These are phyloP conservation scores for Drosophila hydei DNA, from an alignment of 1,140 invertebrate genomes.

Conservation along the genomic window DNA sequence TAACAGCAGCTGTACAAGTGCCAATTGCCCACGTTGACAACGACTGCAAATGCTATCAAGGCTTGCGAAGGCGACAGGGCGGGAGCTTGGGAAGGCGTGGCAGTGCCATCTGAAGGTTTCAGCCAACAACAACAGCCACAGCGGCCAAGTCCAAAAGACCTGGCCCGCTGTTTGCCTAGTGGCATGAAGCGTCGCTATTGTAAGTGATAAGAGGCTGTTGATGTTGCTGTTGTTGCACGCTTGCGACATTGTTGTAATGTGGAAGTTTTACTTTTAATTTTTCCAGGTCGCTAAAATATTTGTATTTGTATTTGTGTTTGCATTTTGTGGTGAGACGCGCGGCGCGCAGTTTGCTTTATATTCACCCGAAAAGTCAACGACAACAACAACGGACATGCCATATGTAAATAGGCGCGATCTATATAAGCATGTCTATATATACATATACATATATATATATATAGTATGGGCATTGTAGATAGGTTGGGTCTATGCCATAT, in stretches of 20 bases:
- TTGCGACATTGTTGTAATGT: constrained; percentile 40
- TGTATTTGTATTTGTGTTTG: constrained; percentile 61
- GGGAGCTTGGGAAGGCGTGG: not conserved
- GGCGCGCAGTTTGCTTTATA: constrained; percentile 60
- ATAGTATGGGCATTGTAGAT: constrained; percentile 34
- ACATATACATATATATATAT: constrained; percentile 6
- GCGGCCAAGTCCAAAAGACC: constrained; percentile 32
- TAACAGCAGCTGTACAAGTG: not conserved
- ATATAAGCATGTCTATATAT: constrained; percentile 43
- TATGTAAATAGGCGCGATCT: constrained; percentile 77
- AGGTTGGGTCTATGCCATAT: constrained; percentile 33
- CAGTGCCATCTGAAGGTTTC: not conserved
- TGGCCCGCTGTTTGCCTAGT: constrained; percentile 40
- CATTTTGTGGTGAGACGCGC: constrained; percentile 50
- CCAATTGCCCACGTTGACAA: not conserved
- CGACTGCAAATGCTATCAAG: not conserved
- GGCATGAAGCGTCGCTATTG: constrained; percentile 32
- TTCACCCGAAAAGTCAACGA: constrained; percentile 72
- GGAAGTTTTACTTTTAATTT: constrained; percentile 46
- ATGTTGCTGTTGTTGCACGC: too few relatives aligned
- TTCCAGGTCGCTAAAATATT: constrained; percentile 70
- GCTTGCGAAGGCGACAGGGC: not conserved
- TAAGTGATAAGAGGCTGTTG: constrained; percentile 32
- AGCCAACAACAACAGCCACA: constrained; percentile 3
- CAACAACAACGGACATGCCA: constrained; percentile 53